These are phyloP conservation scores for Julus scandinavius DNA, from an alignment of 2,888 invertebrate genomes.

Conservation along the genomic window DNA sequence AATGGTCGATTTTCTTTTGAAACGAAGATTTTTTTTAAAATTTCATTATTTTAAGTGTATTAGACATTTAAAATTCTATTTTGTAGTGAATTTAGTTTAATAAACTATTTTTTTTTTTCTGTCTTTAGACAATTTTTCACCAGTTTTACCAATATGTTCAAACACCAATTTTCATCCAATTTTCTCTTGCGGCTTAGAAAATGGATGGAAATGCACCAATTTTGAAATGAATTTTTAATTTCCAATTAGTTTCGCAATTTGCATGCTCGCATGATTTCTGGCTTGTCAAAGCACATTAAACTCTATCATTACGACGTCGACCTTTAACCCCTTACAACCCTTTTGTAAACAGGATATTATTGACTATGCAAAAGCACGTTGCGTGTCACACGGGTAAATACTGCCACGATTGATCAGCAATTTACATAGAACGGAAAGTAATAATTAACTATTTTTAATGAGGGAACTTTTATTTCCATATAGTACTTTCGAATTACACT, in stretches of 20 bases:
- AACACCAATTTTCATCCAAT: too few relatives aligned
- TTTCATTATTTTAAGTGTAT: too few relatives aligned
- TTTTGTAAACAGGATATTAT: constrained; percentile 1
- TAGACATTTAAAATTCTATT: too few relatives aligned
- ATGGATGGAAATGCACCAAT: not conserved
- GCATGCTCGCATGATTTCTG: not conserved
- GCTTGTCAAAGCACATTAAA: not conserved
- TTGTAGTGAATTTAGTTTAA: too few relatives aligned
- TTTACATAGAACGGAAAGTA: not conserved
- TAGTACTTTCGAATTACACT: not conserved
- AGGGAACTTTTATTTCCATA: not conserved
- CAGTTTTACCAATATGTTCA: too few relatives aligned
- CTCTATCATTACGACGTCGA: not conserved
- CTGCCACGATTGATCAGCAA: not conserved
- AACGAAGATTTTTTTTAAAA: too few relatives aligned
- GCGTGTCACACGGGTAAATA: not conserved
- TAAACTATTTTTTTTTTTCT: too few relatives aligned
- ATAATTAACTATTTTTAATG: not conserved
- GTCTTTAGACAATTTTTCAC: too few relatives aligned
- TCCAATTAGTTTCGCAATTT: not conserved
- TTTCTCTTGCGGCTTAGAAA: too few relatives aligned
- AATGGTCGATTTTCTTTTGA: too few relatives aligned
- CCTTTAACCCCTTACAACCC: not conserved
- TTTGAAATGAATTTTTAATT: not conserved
- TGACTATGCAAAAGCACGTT: constrained; percentile 6